Percentiles rank a stretch among this genome's conserved stretches.
Conservation (phyloP, 2,113 vertebrate species). For the Rattus rattus region DNA sequence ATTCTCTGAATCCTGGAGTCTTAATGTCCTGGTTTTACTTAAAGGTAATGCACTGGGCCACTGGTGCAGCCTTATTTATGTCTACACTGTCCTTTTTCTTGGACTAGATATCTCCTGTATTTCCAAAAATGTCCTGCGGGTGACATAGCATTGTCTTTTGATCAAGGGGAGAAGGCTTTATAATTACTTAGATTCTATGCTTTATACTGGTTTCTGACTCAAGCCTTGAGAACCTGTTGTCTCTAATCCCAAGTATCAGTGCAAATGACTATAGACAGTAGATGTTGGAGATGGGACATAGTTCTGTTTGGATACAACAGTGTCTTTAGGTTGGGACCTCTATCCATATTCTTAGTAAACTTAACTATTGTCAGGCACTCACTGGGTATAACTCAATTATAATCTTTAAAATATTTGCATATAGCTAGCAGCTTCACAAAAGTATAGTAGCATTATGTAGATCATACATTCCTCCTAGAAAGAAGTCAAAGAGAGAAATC, state of each 20-base stretch:
- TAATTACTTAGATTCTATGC: slow-evolving; percentile 12
- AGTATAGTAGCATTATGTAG: slow-evolving; percentile 5
- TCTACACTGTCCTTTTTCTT: neutral
- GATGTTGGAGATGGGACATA: slow-evolving; percentile 51
- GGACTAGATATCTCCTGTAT: neutral
- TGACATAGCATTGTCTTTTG: neutral
- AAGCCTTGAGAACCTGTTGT: slow-evolving; percentile 45
- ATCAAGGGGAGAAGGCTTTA: slow-evolving; percentile 26
- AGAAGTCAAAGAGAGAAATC: slow-evolving; percentile 30
- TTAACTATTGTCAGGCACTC: slow-evolving; percentile 13
- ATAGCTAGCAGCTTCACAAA: slow-evolving; percentile 53
- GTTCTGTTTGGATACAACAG: slow-evolving; percentile 51
- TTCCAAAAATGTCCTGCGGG: neutral
- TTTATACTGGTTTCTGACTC: neutral
- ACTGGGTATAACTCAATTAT: neutral
- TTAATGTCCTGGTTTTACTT: neutral
- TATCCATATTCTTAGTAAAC: neutral
- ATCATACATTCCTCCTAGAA: slow-evolving; percentile 34
- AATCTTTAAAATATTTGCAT: slow-evolving; percentile 24
- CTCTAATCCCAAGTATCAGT: slow-evolving; percentile 29
- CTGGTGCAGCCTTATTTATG: neutral
- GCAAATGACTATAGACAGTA: slow-evolving; percentile 31
- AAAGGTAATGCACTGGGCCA: too few relatives aligned
- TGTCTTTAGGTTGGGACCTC: neutral
- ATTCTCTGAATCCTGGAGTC: neutral